phyloP scores from a whole-genome alignment of 2,888 invertebrate genomes.

The Catocala fraxini region DNA sequence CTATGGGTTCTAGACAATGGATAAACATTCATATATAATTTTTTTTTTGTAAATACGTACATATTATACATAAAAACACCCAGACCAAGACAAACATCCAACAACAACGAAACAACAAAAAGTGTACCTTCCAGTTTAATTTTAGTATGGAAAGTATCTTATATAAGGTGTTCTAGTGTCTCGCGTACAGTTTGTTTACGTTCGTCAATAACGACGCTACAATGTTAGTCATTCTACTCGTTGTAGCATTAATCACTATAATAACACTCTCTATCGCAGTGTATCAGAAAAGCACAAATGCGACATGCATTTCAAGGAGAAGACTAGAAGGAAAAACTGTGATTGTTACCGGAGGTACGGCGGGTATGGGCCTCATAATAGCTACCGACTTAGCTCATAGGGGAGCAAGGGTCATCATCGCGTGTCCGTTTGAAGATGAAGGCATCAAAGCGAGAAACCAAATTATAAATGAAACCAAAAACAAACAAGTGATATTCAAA shows the following conservation, averaged over 20 bases:
- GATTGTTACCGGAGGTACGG: slow-evolving; percentile 67
- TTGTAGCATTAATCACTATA: slow-evolving; percentile 4
- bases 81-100: too few relatives aligned
- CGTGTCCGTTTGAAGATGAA: slow-evolving; percentile 65
- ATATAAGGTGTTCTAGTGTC: background rate
- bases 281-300: slow-evolving; percentile 45
- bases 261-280: slow-evolving; percentile 2
- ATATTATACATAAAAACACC: too few relatives aligned
- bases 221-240: background rate
- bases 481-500: slow-evolving; percentile 89
- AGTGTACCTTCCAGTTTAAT: too few relatives aligned
- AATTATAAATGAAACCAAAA: slow-evolving; percentile 88
- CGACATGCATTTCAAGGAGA: slow-evolving; percentile 28
- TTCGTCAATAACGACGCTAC: background rate
- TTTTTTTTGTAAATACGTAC: too few relatives aligned
- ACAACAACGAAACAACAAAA: too few relatives aligned
- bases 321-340: slow-evolving; percentile 38
- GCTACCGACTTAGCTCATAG: slow-evolving; percentile 64
- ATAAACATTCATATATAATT: too few relatives aligned
- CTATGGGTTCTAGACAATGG: too few relatives aligned
- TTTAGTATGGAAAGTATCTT: background rate
- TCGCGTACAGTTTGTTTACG: background rate
- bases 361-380: slow-evolving; percentile 66
- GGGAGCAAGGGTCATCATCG: slow-evolving; percentile 68
- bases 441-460: slow-evolving; percentile 77